Base-by-base conservation (phyloP, 2,113 vertebrate genomes). In the Sylvietta virens region DNA sequence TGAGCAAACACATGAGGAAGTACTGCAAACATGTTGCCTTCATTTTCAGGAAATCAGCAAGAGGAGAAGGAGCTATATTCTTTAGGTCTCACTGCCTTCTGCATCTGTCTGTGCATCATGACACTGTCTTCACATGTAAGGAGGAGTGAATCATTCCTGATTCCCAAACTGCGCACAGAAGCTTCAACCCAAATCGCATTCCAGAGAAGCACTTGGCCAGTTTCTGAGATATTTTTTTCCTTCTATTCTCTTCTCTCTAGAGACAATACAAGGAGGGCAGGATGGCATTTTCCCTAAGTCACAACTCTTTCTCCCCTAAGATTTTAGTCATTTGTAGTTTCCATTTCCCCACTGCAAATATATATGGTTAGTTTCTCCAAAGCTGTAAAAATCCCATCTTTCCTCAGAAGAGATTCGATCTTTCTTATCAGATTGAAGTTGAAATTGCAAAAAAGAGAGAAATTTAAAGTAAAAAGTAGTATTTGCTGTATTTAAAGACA, bases 401-500 rank as follows among this genome's bases (percentile, higher is more conserved):
- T 71, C n/a, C 71, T 92, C 27, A 80, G 45, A 89, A 39, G 64
- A 93, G 47, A 86, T 92, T 95, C 91, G 24, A 88, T 61, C 92
- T 89, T 97, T 84, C 72, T 92, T 93, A 87, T 11, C 14, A 95
- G 91, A 85, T 9, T 50, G 31, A 96, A 89, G 73, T 81, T 81
- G 86, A 69, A 82, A 96, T 77, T 37, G 51, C 76, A 84, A 88
- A 81, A 81, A 44, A 28, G 7, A 65, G 7, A 84, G 69, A 92
- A 95, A 91, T 64, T 72, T 72, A 64, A 96, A 86, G 65, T 57
- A 39, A 95, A 92, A 79, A 39, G 47, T 53, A 80, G 21, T 94
- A 95, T 94, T 98, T 95, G 83, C 39, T 94, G 37, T 79, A 91
- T 95, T 82, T 83, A 95, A 97, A 94, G 53, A 94, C 53, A 94